A percentile compares a stretch with the other conserved stretches of the same genome.
phyloP scores from a whole-genome alignment of 2,797 vertebrate genomes.

The Myotis findleyi region DNA sequence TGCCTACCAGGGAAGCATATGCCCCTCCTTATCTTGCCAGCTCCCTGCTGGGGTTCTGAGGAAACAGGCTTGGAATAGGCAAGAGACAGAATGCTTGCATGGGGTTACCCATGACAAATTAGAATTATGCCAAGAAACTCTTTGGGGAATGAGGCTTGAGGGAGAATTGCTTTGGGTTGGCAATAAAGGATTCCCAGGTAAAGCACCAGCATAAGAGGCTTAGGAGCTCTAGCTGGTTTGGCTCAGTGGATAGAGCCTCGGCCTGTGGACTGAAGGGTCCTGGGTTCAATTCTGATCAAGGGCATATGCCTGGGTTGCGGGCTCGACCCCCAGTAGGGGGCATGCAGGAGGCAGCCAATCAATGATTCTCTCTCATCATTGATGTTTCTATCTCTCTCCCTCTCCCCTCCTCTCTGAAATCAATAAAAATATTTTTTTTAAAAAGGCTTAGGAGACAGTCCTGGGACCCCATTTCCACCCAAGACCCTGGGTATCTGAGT shows the following conservation, averaged over 20 bases:
- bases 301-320: no score
- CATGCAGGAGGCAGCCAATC: no score
- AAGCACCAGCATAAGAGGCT: neutral
- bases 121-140: conserved; percentile 13
- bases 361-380: no score
- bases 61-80: conserved; percentile 18
- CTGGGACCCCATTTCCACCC: conserved; percentile 32
- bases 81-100: neutral
- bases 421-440: no score
- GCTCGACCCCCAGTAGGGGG: no score
- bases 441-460: neutral
- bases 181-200: neutral
- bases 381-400: no score
- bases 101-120: neutral
- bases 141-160: neutral
- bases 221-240: neutral
- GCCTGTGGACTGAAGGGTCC: no score
- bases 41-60: neutral
- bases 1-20: neutral
- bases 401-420: no score
- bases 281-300: no score
- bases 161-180: neutral
- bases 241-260: no score
- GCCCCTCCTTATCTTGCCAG: neutral
- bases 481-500: neutral